Evolutionary conservation across 92 coral and sea anemone species (phyloP).

Genomic region (Pocillopora meandrina): DNA sequence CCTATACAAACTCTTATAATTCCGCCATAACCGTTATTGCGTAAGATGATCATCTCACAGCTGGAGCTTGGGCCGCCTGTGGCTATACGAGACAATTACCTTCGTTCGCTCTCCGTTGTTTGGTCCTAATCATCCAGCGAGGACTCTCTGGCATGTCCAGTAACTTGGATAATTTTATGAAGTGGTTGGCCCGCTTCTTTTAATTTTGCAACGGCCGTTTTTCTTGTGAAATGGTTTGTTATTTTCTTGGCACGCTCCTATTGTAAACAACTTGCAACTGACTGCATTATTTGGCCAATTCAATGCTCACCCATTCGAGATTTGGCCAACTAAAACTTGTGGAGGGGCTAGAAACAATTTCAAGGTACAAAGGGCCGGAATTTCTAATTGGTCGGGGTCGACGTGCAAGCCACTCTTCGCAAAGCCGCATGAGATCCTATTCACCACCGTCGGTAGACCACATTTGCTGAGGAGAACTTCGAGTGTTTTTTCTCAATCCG

Average conservation of each 20-base stretch:
- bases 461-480: slow-evolving; percentile 48
- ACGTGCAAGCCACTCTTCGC: slow-evolving; percentile 37
- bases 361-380: slow-evolving; percentile 31
- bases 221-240: slow-evolving; percentile 16
- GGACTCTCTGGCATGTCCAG: slow-evolving; percentile 56
- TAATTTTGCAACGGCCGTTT: slow-evolving; percentile 30
- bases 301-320: slow-evolving; percentile 53
- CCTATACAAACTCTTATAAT: too few species aligned
- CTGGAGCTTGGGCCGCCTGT: too few species aligned
- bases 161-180: slow-evolving; percentile 36
- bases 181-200: slow-evolving; percentile 37
- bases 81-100: slow-evolving; percentile 49
- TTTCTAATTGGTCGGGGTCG: slow-evolving; percentile 41
- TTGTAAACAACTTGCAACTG: slow-evolving; percentile 46
- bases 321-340: slow-evolving; percentile 23
- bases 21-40: too few species aligned
- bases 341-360: slow-evolving; percentile 30
- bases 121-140: slow-evolving; percentile 57
- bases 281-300: slow-evolving; percentile 49
- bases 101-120: slow-evolving; percentile 26
- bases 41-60: too few species aligned
- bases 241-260: slow-evolving; percentile 6
- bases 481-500: slow-evolving; percentile 17
- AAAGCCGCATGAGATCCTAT: slow-evolving; percentile 42
- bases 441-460: slow-evolving; percentile 49